Percentiles rank a stretch among this genome's conserved stretches.
Conservation (phyloP, 2,797 vertebrate genomes). For the Remorina albescens region DNA sequence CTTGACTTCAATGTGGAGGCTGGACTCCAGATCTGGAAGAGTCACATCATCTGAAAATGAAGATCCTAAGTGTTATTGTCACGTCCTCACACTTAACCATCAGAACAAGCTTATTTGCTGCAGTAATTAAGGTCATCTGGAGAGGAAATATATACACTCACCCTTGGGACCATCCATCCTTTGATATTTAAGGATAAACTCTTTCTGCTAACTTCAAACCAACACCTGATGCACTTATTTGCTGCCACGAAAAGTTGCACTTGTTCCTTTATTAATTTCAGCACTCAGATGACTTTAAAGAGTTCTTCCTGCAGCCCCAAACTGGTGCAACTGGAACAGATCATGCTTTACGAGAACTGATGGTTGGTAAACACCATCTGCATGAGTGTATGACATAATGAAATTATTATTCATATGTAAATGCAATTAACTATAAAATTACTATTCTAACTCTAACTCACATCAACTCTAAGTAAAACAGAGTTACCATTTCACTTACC, state of each 20-base stretch:
- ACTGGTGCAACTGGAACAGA: not conserved
- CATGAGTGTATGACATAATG: not conserved
- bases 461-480: too few relatives aligned
- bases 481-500: too few relatives aligned
- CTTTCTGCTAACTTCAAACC: not conserved
- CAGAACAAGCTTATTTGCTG: not conserved
- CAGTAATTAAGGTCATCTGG: not conserved
- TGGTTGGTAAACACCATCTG: not conserved
- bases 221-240: not conserved
- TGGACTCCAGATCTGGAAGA: constrained; percentile 77
- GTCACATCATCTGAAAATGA: constrained; percentile 6
- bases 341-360: not conserved
- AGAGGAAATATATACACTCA: constrained; percentile 8
- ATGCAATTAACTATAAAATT: too few relatives aligned
- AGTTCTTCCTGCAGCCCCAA: not conserved
- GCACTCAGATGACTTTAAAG: not conserved
- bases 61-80: not conserved
- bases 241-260: not conserved
- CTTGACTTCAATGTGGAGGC: constrained; percentile 83
- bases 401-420: not conserved
- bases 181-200: not conserved
- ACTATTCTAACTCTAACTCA: too few relatives aligned
- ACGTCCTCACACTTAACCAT: not conserved
- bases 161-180: constrained; percentile 22
- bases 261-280: not conserved